These are phyloP conservation scores for Anthoptus insignis DNA, from an alignment of 2,888 invertebrate genomes.

Conservation along the genomic window DNA sequence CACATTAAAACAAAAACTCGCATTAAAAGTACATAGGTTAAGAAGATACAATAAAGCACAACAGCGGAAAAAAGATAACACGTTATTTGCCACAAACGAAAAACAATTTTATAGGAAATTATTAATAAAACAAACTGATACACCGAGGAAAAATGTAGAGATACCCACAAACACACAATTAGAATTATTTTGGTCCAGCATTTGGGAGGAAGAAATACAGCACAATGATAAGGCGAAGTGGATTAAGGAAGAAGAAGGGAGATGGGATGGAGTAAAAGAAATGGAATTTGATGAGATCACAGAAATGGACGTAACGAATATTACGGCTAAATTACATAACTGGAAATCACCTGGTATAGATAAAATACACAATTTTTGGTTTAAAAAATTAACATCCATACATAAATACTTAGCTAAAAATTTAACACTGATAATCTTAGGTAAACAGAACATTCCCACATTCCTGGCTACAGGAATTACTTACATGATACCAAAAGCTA, in stretches of 20 bases:
- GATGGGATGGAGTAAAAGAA: constrained; percentile 27
- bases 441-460: no score
- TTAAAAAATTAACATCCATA: constrained; percentile 28
- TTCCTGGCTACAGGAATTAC: constrained; percentile 43
- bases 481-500: constrained; percentile 42
- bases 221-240: constrained; percentile 38
- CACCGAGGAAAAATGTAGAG: background rate
- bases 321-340: constrained; percentile 38
- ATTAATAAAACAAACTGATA: background rate
- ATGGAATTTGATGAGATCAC: constrained; percentile 45
- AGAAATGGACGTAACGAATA: no score
- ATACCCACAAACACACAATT: constrained; percentile 24
- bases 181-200: constrained; percentile 40
- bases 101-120: constrained; percentile 44
- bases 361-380: no score
- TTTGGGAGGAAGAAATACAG: constrained; percentile 33
- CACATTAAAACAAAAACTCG: constrained; percentile 47
- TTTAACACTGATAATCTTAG: constrained; percentile 36
- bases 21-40: constrained; percentile 41
- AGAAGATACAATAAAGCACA: constrained; percentile 43
- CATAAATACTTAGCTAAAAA: constrained; percentile 31
- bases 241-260: constrained; percentile 39
- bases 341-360: constrained; percentile 42
- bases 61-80: constrained; percentile 42
- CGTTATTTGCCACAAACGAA: constrained; percentile 39